Evolutionary conservation across 1,140 invertebrate genomes (phyloP).

Genomic region (Cotesia chilonis): DNA sequence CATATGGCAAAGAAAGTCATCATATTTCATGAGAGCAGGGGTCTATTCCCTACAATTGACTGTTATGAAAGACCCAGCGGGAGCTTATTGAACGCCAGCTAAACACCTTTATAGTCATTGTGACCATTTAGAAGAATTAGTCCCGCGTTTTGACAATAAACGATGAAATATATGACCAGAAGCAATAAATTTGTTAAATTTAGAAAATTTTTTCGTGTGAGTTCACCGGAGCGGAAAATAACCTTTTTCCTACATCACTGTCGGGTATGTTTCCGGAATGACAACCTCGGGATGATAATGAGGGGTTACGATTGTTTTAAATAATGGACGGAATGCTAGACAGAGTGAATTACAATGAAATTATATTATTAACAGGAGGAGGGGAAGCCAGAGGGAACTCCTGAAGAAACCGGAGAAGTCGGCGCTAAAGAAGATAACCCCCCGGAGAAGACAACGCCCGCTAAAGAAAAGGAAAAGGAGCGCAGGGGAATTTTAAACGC

Average conservation of each 20-base stretch:
- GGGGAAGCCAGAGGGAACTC: conserved; percentile 48
- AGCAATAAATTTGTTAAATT: not conserved
- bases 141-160: not conserved
- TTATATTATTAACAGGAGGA: conserved; percentile 57
- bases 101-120: too few relatives aligned
- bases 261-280: conserved; percentile 44
- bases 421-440: conserved; percentile 62
- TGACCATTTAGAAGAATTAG: too few relatives aligned
- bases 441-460: conserved; percentile 63
- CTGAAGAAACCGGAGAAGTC: conserved; percentile 40
- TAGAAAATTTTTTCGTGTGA: not conserved
- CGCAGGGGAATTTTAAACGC: conserved; percentile 68
- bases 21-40: too few relatives aligned
- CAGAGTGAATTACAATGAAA: not conserved
- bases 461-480: conserved; percentile 59
- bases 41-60: too few relatives aligned
- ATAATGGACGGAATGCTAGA: conserved; percentile 16
- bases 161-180: not conserved
- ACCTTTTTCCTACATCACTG: conserved; percentile 46
- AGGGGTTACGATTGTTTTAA: conserved; percentile 13
- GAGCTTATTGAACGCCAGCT: too few relatives aligned
- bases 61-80: too few relatives aligned
- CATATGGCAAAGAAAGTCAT: too few relatives aligned
- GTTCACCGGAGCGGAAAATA: conserved; percentile 53
- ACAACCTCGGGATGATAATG: conserved; percentile 38